These are phyloP conservation scores for Cataglyphis hispanica DNA, from an alignment of 1,140 invertebrate species.

Conservation along the genomic window DNA sequence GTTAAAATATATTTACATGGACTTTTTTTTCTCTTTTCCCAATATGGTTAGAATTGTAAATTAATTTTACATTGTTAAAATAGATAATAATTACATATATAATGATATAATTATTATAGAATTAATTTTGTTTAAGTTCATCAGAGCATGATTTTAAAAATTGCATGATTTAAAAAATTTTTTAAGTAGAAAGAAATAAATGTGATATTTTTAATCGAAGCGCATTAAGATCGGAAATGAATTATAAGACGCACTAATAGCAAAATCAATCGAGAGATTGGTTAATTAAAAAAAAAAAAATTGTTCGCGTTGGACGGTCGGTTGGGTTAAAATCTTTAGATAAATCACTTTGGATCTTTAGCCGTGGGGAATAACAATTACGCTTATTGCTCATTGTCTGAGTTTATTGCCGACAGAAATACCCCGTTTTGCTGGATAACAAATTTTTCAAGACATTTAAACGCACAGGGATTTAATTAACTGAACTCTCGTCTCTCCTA, in stretches of 20 bases:
- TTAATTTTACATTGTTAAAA: not conserved
- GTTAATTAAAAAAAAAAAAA: conserved; percentile 34
- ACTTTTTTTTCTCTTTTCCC: not conserved
- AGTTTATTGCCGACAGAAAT: conserved; percentile 6
- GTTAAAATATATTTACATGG: not conserved
- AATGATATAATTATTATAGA: not conserved
- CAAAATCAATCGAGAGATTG: conserved; percentile 2
- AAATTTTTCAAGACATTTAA: conserved; percentile 57
- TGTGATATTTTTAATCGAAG: not conserved
- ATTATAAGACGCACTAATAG: conserved; percentile 3
- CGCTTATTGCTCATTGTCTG: conserved; percentile 11
- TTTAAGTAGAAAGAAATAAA: not conserved
- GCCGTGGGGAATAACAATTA: conserved; percentile 29
- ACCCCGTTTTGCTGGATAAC: conserved; percentile 29
- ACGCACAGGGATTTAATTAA: conserved; percentile 49
- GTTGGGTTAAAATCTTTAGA: not conserved
- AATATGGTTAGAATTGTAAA: not conserved
- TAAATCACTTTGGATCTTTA: not conserved
- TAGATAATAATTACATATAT: not conserved
- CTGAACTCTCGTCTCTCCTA: conserved; percentile 36
- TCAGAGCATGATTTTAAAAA: not conserved
- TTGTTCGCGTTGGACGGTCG: not conserved
- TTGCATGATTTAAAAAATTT: not conserved
- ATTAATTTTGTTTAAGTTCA: not conserved
- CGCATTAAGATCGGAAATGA: not conserved